phyloP scores from a whole-genome alignment of 2,797 vertebrate genomes.

The Cetoscarus ocellatus region DNA sequence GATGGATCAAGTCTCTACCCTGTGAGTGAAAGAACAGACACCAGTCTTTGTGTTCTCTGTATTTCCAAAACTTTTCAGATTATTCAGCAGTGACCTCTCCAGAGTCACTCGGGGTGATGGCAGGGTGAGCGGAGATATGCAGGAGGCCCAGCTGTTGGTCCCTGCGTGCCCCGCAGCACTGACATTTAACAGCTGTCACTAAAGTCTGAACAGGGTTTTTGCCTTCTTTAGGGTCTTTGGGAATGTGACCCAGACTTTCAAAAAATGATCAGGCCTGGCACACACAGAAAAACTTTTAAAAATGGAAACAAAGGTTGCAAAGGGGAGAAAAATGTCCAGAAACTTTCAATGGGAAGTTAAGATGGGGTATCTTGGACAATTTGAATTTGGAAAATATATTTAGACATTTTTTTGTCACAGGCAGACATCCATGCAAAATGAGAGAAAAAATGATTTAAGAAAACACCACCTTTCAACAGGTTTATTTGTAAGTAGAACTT shows the following conservation, averaged over 20 bases:
- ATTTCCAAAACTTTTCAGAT: conserved; percentile 46
- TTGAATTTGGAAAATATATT: too few relatives aligned
- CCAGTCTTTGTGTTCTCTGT: conserved; percentile 28
- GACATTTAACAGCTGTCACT: conserved; percentile 64
- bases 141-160: conserved; percentile 68
- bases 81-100: conserved; percentile 43
- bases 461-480: too few relatives aligned
- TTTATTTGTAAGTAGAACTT: too few relatives aligned
- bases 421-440: too few relatives aligned
- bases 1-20: background rate
- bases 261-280: background rate
- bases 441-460: too few relatives aligned
- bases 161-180: conserved; percentile 27
- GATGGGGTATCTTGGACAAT: too few relatives aligned
- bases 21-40: conserved; percentile 20
- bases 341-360: too few relatives aligned
- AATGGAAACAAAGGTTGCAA: too few relatives aligned
- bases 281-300: too few relatives aligned
- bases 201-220: conserved; percentile 2
- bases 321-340: too few relatives aligned
- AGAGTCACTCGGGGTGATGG: conserved; percentile 64
- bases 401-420: too few relatives aligned
- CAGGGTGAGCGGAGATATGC: conserved; percentile 52
- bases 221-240: background rate
- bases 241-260: conserved; percentile 15